Base-by-base conservation (phyloP, 37 sponge, comb jelly and placozoan genomes). In the Bolinopsis microptera region DNA sequence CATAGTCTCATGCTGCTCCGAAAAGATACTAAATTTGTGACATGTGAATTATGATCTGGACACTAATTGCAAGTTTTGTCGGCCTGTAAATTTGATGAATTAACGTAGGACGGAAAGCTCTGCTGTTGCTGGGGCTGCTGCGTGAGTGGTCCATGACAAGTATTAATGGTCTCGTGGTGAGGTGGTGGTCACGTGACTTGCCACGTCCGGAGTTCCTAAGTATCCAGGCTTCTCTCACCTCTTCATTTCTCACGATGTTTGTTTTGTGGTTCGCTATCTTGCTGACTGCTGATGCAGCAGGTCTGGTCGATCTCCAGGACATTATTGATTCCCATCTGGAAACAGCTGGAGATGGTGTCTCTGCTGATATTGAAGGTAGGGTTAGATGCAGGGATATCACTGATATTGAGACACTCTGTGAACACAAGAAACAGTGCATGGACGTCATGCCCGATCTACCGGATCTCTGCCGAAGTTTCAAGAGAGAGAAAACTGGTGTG, bases 381-480 rank as follows among this genome's bases (percentile, higher is more conserved):
- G 1, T 86, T 30, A 22, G 61, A 41, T 86, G 90, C 24, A 28
- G 90, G 41, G 90, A 86, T 3, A 86, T 86, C 28, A 40, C 26
- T 0, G 90, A 86, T 23, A 41, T 86, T 1, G 90, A 86, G 90
- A 38, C 23, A 28, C 26, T 86, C 28, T 86, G 90, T 86, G 90
- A 86, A 38, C 90, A 86, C 90, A 28, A 86, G 61, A 86, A 0
- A 8, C 90, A 86, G 27, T 86, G 90, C 39, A 9, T 41, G 61
- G 90, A 39, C 0, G 90, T 86, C 8, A 39, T 86, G 61, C 90
- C 90, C 3, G 90, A 86, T 38, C 61, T 86, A 27, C 61, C 61
- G 25, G 35, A 86, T 28, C 90, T 86, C 38, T 86, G 90, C 30
- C 90, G 90, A 3, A 86, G 90, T 27, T 86, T 86, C 48, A 86